Base-by-base conservation (phyloP, 2,888 invertebrate genomes). In the Magallana nippona region DNA sequence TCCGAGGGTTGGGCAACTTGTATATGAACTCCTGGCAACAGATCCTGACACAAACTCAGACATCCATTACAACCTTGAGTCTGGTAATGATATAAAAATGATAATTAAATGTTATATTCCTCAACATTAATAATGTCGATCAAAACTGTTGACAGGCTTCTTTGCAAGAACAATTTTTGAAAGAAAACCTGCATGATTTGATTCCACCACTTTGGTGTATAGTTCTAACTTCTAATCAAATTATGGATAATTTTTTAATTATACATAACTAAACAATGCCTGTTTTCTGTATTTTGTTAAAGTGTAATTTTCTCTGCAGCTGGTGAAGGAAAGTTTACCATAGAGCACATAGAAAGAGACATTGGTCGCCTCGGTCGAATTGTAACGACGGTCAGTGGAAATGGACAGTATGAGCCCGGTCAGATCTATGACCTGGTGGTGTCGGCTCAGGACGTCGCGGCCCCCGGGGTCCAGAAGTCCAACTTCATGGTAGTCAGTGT, bases 361-460 rank as follows among this genome's bases (percentile, higher is more conserved):
- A 90, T 89, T n/a, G 88, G 87, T 60, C 87, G 87, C 79, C 89
- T 90, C n/a, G 90, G 90, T 13, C 88, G 88, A 55, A 89, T 91
- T 27, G 85, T 88, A 19, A 91, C 90, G 5, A 88, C 88, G 0
- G 87, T 86, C 58, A 88, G 87, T 60, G 90, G 91, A 15, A 88
- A 90, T 10, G 91, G 91, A 55, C 89, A 89, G 79, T 91, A 89
- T 85, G 79, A 84, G 15, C 82, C 86, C 92, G 98, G 98, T 94
- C 98, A 98, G 97, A 98, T 98, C 94, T 98, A 98, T 94, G 98
- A 98, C 82, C 95, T 98, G 86, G 98, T 98, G 93, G 98, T 98
- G 84, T 98, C 98, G 94, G 98, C 98, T 1, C 88, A 87, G 78
- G 89, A 89, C 71, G 83, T 85, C 11, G 86, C 85, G 55, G 88